Evolutionary conservation across 2,797 vertebrate species (phyloP), one percentile per base, ranked within the genome.

Genomic region (Myiothlypis chrysogaster): DNA sequence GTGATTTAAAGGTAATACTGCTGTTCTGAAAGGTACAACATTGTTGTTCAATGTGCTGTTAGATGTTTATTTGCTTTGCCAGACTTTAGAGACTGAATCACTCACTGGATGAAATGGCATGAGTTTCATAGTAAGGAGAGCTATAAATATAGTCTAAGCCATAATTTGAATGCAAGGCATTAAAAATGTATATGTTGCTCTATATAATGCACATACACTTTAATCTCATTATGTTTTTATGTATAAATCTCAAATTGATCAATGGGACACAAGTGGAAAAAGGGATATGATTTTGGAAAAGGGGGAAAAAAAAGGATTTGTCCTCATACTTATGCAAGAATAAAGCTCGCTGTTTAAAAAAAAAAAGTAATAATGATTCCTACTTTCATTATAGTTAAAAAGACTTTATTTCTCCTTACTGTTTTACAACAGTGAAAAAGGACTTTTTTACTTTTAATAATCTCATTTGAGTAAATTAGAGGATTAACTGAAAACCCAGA

Each of bases 401-500:
- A 79, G 8, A 60, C 25, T 57, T 7, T 60, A 73, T 63, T 93
- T 84, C 52, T 59, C 25, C 50, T 92, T 92, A 77, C 60, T 77
- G 47, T 82, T 84, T 92, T 59, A 59, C 21, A 86, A 46, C 12
- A 52, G 44, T 61, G 46, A 82, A 79, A 89, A 90, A 43, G 30
- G 12, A 76, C 55, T 63, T 59, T 82, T 35, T 47, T 89, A 81
- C 68, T 89, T 92, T 92, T 84, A 90, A 90, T 90, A 91, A 70
- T 93, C 59, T 93, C 50, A 84, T 94, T 94, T 92, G n/a, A 61
- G 34, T 92, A 89, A 94, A 90, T 94, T 85, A 92, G 41, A 91
- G 78, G 87, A 92, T 96, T 96, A 95, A 81, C 57, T 83, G 43
- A 82, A 92, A 94, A 89, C 4, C 7, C 24, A 83, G 93, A 93